Percentiles rank a stretch among this genome's conserved stretches.
These are phyloP conservation scores for Pandion haliaetus DNA, from an alignment of 2,113 vertebrate genomes.

Conservation along the genomic window DNA sequence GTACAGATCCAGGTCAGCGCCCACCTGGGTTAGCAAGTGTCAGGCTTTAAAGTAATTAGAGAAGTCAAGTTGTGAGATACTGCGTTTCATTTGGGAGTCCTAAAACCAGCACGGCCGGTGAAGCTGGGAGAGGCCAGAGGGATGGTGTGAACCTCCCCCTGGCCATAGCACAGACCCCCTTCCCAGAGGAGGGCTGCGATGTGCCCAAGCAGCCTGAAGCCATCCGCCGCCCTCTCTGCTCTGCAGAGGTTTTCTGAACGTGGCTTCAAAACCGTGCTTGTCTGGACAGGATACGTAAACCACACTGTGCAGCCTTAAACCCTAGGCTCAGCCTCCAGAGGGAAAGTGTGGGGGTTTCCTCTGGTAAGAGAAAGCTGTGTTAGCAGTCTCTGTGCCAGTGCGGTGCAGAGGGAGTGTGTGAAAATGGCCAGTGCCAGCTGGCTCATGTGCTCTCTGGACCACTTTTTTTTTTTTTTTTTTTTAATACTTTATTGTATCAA, in stretches of 20 bases:
- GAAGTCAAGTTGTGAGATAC: neutral
- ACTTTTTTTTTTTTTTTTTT: neutral
- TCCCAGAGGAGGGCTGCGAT: neutral
- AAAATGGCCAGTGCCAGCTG: neutral
- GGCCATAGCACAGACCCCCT: neutral
- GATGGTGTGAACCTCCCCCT: neutral
- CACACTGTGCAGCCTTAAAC: neutral
- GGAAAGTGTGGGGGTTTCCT: neutral
- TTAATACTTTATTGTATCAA: neutral
- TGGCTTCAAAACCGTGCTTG: neutral
- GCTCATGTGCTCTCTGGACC: neutral
- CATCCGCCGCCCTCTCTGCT: neutral
- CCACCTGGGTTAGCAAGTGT: neutral
- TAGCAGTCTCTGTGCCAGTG: constrained; percentile 22
- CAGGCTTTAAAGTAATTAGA: neutral
- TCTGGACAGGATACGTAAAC: neutral
- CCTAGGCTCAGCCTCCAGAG: neutral
- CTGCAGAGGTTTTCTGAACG: neutral
- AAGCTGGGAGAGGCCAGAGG: neutral
- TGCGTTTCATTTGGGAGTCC: neutral
- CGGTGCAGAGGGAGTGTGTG: neutral
- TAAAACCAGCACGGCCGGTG: neutral
- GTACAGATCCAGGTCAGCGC: neutral
- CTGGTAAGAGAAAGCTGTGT: neutral
- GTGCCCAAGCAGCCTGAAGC: neutral